Evolutionary conservation across 2,888 invertebrate species (phyloP), one percentile per base, ranked within the genome.

Genomic region (Amorpha juglandis): DNA sequence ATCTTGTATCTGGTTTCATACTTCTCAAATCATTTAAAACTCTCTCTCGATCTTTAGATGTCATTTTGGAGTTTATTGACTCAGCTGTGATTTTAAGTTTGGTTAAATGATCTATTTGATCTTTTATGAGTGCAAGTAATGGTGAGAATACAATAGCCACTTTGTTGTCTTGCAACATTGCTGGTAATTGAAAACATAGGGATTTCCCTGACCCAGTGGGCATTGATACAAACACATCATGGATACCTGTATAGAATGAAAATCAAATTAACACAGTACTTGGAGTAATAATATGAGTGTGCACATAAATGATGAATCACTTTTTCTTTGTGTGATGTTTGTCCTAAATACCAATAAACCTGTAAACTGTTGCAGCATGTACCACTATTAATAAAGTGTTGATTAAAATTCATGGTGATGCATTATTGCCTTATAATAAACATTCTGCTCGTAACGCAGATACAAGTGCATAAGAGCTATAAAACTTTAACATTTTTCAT

Each of bases 151-250:
- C 98, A 76, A 99, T 94, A 7, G 99, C 97, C 69, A 99, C 95
- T 87, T 97, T 96, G 76, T 96, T 94, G 65, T 96, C 95, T 73
- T 96, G 95, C 77, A 98, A 92, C 73, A 98, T 95, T 0, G 99
- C 98, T 47, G 99, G 99, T 72, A 99, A 93, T 88, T 99, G 99
- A 90, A 98, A 99, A 88, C 99, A 99, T 21, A 99, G 91, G 0
- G 99, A 99, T 92, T 99, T 99, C 50, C 99, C 99, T 48, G 97
- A 97, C 16, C 99, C 99, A 6, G 99, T 99, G 1, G 99, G 99
- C 98, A 99, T 99, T 71, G 98, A 98, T 12, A 99, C 96, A 84
- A 97, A 98, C 0, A 99, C 97, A 95, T 99, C 99, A 78, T 96
- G 94, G 75, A 96, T 95, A 74, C 96, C 98, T 98, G 84, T 70